These are phyloP conservation scores for Drosophila takahashii DNA, from an alignment of 1,140 invertebrate species.

Conservation along the genomic window DNA sequence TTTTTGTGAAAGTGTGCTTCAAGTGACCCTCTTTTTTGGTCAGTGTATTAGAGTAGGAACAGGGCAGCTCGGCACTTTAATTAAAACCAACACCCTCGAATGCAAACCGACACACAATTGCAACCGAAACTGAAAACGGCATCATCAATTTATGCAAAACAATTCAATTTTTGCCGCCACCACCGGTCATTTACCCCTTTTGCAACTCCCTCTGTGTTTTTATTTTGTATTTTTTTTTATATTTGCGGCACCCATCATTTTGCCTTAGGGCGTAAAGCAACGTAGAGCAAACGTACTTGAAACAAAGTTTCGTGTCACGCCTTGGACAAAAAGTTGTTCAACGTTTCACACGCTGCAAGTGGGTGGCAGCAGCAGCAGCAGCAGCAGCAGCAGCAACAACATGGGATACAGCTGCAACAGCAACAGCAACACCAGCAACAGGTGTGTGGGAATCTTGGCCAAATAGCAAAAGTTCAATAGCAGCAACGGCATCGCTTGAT, in stretches of 20 bases:
- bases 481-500: constrained; percentile 49
- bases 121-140: constrained; percentile 22
- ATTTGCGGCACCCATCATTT: constrained; percentile 3
- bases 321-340: constrained; percentile 58
- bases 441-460: constrained; percentile 77
- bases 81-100: constrained; percentile 28
- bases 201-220: constrained; percentile 11
- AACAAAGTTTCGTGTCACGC: constrained; percentile 68
- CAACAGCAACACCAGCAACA: constrained; percentile 33
- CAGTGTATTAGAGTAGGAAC: background rate
- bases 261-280: constrained; percentile 54
- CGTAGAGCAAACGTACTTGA: constrained; percentile 46
- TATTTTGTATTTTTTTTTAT: background rate
- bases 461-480: constrained; percentile 82
- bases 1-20: too few relatives aligned
- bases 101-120: constrained; percentile 4
- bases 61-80: constrained; percentile 34
- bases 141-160: constrained; percentile 78
- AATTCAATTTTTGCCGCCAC: constrained; percentile 72
- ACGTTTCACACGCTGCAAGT: constrained; percentile 70
- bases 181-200: constrained; percentile 69
- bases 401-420: constrained; percentile 3
- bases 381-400: constrained; percentile 7
- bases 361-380: constrained; percentile 48
- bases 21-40: background rate